phyloP scores from a whole-genome alignment of 2,113 vertebrate species.

The Corythornis cristatus region DNA sequence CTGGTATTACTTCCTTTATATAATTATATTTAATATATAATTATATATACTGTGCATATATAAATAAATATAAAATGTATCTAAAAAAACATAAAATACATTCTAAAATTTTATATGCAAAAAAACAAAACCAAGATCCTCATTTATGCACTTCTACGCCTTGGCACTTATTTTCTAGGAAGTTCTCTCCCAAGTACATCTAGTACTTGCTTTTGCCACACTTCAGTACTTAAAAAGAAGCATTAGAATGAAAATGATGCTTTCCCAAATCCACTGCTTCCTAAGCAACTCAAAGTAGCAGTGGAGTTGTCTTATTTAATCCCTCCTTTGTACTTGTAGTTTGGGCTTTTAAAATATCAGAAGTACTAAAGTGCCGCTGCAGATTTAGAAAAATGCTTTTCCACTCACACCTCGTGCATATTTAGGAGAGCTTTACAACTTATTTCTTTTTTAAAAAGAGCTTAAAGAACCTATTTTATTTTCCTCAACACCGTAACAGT shows the following conservation, averaged over 20 bases:
- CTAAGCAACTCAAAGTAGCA: not conserved
- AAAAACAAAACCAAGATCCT: not conserved
- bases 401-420: not conserved
- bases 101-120: not conserved
- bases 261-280: slow-evolving; percentile 8
- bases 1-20: not conserved
- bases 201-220: not conserved
- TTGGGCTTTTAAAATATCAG: not conserved
- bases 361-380: not conserved
- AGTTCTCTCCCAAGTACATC: not conserved
- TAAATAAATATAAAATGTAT: not conserved
- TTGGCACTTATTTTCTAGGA: not conserved
- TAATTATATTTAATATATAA: too few species aligned
- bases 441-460: not conserved
- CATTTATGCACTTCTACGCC: not conserved
- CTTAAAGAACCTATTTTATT: not conserved
- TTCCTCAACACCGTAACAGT: not conserved
- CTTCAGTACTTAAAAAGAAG: not conserved
- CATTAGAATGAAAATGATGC: not conserved
- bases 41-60: not conserved
- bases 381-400: slow-evolving; percentile 11
- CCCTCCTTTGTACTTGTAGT: not conserved
- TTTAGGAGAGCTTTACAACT: slow-evolving; percentile 11
- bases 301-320: not conserved
- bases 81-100: not conserved